Evolutionary conservation across 35 echinoderm and acorn worm species (phyloP), one percentile per base, ranked within the genome.

Genomic region (Eucidaris tribuloides): DNA sequence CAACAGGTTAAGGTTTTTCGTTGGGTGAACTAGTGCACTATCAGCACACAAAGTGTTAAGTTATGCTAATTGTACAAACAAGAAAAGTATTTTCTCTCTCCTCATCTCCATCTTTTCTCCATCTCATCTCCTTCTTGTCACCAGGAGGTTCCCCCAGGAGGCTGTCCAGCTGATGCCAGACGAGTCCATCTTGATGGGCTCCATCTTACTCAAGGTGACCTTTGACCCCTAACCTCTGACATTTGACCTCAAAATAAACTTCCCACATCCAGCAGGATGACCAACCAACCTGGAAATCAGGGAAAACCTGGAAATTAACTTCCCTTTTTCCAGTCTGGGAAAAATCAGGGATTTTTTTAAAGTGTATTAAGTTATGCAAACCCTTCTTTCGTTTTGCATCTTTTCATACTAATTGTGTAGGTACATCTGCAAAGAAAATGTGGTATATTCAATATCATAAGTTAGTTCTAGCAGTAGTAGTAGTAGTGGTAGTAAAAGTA

Each of bases 181-280:
- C 72, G 96, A 82, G 2, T 99, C 96, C 54, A 92, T 99, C 39
- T 60, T 99, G 58, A 89, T 99, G 15, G 91, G 90, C 15, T 90
- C 96, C 24, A 91, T 93, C 2, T 63, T 99, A 27, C 71, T 99
- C 35, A 99, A 99, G 87, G 96, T 99, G 56, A 89, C n/a, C n/a
- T n/a, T n/a, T n/a, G n/a, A n/a, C n/a, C n/a, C n/a, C n/a, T n/a
- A n/a, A n/a, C n/a, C n/a, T n/a, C n/a, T n/a, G 43, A 38, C 20
- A 19, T 17, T 45, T n/a, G 41, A 5, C 5, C 22, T 78, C 2
- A 11, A 34, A 27, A 3, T 38, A 32, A 46, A 31, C 5, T 25
- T 20, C 19, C 1, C 17, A 22, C 18, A 37, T 3, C 13, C 15
- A 19, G 62, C 14, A 37, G 13, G 35, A 78, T 78, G 15, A 40